phyloP scores from a whole-genome alignment of 2,113 vertebrate genomes.

The Dromiciops gliroides region DNA sequence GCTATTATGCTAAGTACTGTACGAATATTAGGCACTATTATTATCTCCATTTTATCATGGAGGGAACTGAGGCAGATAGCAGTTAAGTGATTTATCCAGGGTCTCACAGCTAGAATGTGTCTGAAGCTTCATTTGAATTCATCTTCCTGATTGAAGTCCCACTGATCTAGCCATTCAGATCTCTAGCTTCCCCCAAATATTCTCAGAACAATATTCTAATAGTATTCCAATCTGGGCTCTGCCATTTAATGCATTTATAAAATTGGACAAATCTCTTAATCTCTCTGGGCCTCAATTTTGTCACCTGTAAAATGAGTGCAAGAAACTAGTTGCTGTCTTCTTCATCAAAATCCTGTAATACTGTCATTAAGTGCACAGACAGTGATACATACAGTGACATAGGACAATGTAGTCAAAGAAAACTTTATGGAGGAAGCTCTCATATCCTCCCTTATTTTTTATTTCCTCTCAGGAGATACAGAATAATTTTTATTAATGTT shows the following conservation, averaged over 20 bases:
- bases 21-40: neutral
- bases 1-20: neutral
- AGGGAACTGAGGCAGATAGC: neutral
- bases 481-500: slow-evolving; percentile 5
- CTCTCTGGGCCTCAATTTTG: neutral
- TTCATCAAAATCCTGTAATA: neutral
- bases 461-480: neutral
- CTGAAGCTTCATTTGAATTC: neutral
- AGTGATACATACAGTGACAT: neutral
- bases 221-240: neutral
- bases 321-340: neutral
- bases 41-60: neutral
- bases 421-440: neutral
- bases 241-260: neutral
- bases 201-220: neutral
- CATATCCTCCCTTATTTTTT: slow-evolving; percentile 17
- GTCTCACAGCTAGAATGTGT: neutral
- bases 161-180: neutral
- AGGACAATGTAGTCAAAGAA: neutral
- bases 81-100: neutral
- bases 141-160: neutral
- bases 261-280: neutral
- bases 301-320: neutral
- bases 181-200: neutral
- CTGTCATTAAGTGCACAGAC: neutral